Conservation (phyloP, 2,113 vertebrate genomes). For the Tachysurus vachellii region DNA sequence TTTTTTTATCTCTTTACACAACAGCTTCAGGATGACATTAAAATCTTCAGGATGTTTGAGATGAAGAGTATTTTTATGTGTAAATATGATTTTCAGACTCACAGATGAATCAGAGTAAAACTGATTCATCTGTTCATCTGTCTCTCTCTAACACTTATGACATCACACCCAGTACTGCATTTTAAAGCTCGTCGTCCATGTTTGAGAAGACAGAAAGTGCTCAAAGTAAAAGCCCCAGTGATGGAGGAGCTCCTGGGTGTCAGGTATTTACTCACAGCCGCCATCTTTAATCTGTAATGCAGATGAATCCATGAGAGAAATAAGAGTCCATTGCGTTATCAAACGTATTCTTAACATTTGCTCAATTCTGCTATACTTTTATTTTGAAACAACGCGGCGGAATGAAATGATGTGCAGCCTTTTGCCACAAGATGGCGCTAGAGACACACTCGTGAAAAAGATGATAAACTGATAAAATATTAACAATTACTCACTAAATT, state of each 20-base stretch:
- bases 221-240: slow-evolving; percentile 74
- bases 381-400: neutral
- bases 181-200: slow-evolving; percentile 61
- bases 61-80: slow-evolving; percentile 61
- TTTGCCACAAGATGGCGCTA: slow-evolving; percentile 18
- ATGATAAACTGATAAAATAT: neutral
- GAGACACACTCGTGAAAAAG: neutral
- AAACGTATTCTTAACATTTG: neutral
- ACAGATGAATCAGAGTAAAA: neutral
- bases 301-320: neutral
- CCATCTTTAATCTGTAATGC: slow-evolving; percentile 74
- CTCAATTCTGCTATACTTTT: neutral
- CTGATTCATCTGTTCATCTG: neutral
- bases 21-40: slow-evolving; percentile 82
- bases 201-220: slow-evolving; percentile 77
- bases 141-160: neutral
- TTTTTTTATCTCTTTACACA: slow-evolving; percentile 87
- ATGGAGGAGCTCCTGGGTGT: slow-evolving; percentile 83
- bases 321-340: neutral
- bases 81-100: neutral
- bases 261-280: slow-evolving; percentile 86
- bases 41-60: slow-evolving; percentile 80
- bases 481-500: neutral
- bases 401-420: neutral
- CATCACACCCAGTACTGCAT: slow-evolving; percentile 67